Evolutionary conservation across 2,113 vertebrate species (phyloP), one percentile per base, ranked within the genome.

Genomic region (Charadrius vociferus): DNA sequence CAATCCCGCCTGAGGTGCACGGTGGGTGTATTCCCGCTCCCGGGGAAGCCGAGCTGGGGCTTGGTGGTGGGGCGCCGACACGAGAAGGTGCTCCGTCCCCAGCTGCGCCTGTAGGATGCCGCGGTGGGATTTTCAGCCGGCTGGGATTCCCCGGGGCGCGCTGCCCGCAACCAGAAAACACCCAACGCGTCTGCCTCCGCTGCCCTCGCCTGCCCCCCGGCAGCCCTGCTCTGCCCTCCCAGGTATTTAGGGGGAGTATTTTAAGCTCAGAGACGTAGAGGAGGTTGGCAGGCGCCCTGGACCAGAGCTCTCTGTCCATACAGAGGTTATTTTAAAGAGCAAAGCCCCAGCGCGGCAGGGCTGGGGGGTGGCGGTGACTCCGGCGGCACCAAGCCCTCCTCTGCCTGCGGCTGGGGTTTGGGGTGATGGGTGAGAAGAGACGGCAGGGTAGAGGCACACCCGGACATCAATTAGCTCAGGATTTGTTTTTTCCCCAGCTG

Each of bases 1-100:
- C 43, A 41, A 27, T 2, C 10, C 62, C 24, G 32, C 62, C 26
- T 9, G 2, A 4, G 56, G 56, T 32, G 32, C 13, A 1, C 1
- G 29, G 62, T 1, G n/a, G 26, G 9, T 49, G 3, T 24, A 43
- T 53, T 55, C 24, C 50, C 7, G 5, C 0, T 0, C 24, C 18
- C 3, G 3, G 58, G 37, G 15, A 34, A 37, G 53, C 34, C 8
- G 22, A 37, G 11, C 50, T 27, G 22, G 22, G 47, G 37, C 49
- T 67, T 3, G 0, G 5, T 7, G 32, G 20, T 8, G 47, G 43
- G 43, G 10, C 27, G n/a, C 0, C 5, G n/a, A 3, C 9, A 8
- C 1, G 6, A 23, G 26, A 49, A 70, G 30, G 1, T 63, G 49
- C 23, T 63, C 59, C 4, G 3, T 7, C 49, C 34, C n/a, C 24